A percentile compares a stretch with the other conserved stretches of the same genome.
phyloP scores from a whole-genome alignment of 2,797 vertebrate genomes.

The Sternarchorhynchus goeldii region DNA sequence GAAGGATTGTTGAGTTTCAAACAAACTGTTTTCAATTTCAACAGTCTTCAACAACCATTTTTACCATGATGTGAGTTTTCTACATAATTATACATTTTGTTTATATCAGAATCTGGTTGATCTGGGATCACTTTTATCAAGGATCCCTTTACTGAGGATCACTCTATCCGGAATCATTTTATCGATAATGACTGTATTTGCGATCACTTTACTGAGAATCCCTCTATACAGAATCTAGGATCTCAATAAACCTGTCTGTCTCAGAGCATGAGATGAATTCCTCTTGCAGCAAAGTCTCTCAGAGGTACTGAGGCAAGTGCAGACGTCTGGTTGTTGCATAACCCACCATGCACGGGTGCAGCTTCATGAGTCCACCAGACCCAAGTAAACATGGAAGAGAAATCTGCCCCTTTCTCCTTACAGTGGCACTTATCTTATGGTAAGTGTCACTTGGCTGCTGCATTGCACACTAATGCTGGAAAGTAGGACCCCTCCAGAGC shows the following conservation, averaged over 20 bases:
- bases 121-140: too few relatives aligned
- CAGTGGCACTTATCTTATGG: not conserved
- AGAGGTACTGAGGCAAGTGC: not conserved
- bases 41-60: not conserved
- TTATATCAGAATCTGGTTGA: too few relatives aligned
- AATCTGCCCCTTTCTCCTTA: not conserved
- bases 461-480: not conserved
- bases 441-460: not conserved
- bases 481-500: not conserved
- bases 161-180: not conserved
- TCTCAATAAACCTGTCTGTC: conserved; percentile 21
- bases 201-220: too few relatives aligned
- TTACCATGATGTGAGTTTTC: not conserved
- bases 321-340: not conserved
- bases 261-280: not conserved
- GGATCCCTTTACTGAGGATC: not conserved
- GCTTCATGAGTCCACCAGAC: conserved; percentile 8
- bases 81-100: too few relatives aligned
- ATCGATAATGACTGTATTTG: too few relatives aligned
- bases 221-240: not conserved
- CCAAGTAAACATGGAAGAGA: conserved; percentile 10
- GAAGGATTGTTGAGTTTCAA: not conserved
- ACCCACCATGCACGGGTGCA: too few relatives aligned
- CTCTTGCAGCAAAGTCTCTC: not conserved
- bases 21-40: not conserved